phyloP scores from a whole-genome alignment of 2,888 invertebrate species.

The Epsilonema sp. region DNA sequence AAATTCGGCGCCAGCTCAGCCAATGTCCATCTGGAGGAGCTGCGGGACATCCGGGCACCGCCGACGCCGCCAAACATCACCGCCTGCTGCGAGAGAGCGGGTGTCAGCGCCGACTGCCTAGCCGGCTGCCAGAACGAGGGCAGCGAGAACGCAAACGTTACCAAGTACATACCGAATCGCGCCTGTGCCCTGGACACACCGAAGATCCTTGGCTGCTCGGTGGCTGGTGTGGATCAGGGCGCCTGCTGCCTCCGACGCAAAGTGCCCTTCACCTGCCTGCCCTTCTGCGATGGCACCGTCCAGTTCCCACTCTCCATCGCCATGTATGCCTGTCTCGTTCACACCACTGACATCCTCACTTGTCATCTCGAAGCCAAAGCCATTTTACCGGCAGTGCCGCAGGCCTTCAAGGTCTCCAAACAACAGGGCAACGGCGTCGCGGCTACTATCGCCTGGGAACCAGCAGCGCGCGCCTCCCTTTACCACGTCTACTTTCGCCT shows the following conservation, averaged over 20 bases:
- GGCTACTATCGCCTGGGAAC: neutral
- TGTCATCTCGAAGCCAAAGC: slow-evolving; percentile 11
- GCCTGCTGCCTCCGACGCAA: slow-evolving; percentile 13
- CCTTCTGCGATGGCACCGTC: slow-evolving; percentile 11
- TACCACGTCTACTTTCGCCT: neutral
- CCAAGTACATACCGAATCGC: too few relatives aligned
- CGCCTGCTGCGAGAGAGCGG: slow-evolving; percentile 12
- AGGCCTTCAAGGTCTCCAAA: neutral
- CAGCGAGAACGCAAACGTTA: too few relatives aligned
- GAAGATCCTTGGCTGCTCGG: slow-evolving; percentile 12
- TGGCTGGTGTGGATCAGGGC: slow-evolving; percentile 8
- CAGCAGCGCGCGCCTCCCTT: neutral
- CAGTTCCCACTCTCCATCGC: neutral
- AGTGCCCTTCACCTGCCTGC: slow-evolving; percentile 13
- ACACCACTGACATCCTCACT: slow-evolving; percentile 7
- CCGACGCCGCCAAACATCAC: slow-evolving; percentile 11
- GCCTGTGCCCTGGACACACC: slow-evolving; percentile 11
- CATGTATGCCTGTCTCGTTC: neutral
- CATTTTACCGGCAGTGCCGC: slow-evolving; percentile 8
- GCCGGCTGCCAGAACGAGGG: slow-evolving; percentile 4
- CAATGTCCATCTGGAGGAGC: neutral
- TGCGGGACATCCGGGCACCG: slow-evolving; percentile 1
- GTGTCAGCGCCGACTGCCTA: slow-evolving; percentile 8
- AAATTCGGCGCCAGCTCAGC: slow-evolving; percentile 3
- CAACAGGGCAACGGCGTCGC: neutral